Base-by-base conservation (phyloP, 2,888 invertebrate genomes). In the Psylliodes chrysocephalus region DNA sequence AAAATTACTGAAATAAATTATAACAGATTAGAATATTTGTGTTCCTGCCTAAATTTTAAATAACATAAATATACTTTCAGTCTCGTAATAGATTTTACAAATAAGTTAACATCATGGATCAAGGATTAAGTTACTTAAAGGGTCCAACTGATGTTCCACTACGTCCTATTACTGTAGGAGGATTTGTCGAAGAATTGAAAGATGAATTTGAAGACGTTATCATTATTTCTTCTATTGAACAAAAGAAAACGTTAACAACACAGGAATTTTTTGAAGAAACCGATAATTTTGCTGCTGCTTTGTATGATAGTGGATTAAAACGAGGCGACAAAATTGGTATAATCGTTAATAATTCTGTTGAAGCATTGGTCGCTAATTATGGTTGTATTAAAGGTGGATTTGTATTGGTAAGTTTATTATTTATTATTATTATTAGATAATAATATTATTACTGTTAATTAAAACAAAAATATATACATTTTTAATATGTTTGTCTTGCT, bases 381-480 rank as follows among this genome's bases (percentile, higher is more conserved):
- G 93, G 90, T 0, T 87, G 90, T 0, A 87, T 90, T 0, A 86
- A 91, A 67, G 86, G 88, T 1, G 95, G 94, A 0, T 81, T 92
- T 1, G 84, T 91, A 25, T 82, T 91, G 80, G 92, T 92, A 80
- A 81, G 80, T n/a, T n/a, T n/a, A n/a, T n/a, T n/a, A n/a, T n/a
- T n/a, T n/a, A n/a, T n/a, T n/a, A n/a, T n/a, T n/a, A n/a, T n/a
- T n/a, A n/a, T n/a, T n/a, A n/a, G n/a, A n/a, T n/a, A n/a, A n/a
- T n/a, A n/a, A n/a, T n/a, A n/a, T n/a, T n/a, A n/a, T n/a, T n/a
- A n/a, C n/a, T n/a, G n/a, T n/a, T n/a, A n/a, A n/a, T n/a, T n/a
- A n/a, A n/a, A n/a, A n/a, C n/a, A n/a, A n/a, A n/a, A n/a, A n/a
- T n/a, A n/a, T n/a, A n/a, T n/a, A n/a, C n/a, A n/a, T n/a, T n/a